Conservation (phyloP, 2,888 invertebrate species). For the Aleiodes leptofemur region DNA sequence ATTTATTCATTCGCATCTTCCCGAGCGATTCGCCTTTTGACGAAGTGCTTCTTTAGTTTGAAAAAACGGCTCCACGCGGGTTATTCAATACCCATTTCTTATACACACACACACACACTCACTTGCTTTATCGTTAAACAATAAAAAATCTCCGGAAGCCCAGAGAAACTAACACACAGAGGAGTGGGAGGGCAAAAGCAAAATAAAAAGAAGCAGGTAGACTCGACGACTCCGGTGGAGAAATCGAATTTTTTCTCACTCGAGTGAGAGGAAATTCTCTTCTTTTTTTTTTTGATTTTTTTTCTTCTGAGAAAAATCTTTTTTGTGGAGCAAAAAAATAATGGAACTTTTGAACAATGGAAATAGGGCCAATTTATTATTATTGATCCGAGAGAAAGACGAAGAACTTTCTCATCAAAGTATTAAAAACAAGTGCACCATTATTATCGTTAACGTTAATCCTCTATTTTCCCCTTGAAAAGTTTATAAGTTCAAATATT, state of each 20-base stretch:
- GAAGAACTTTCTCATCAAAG: too few relatives aligned
- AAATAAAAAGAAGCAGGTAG: slow-evolving; percentile 19
- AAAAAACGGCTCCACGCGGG: slow-evolving; percentile 51
- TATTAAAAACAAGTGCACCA: too few relatives aligned
- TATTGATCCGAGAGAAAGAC: too few relatives aligned
- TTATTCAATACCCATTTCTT: slow-evolving; percentile 49
- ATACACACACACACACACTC: slow-evolving; percentile 10
- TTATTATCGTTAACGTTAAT: too few relatives aligned
- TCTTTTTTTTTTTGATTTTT: slow-evolving; percentile 2
- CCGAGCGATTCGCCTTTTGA: slow-evolving; percentile 69
- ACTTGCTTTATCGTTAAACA: slow-evolving; percentile 2
- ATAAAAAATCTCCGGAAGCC: slow-evolving; percentile 21
- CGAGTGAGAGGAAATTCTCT: neutral
- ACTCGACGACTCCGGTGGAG: slow-evolving; percentile 4
- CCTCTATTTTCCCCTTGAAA: too few relatives aligned
- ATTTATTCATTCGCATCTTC: slow-evolving; percentile 57
- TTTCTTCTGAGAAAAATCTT: too few relatives aligned
- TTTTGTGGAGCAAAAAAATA: too few relatives aligned
- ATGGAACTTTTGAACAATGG: too few relatives aligned
- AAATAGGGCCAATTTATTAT: too few relatives aligned
- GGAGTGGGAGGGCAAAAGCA: too few relatives aligned
- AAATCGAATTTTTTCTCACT: neutral
- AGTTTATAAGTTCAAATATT: too few relatives aligned
- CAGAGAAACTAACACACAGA: neutral
- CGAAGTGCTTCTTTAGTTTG: slow-evolving; percentile 70